Base-by-base conservation (phyloP, 2,113 vertebrate species). In the Thymallus thymallus region DNA sequence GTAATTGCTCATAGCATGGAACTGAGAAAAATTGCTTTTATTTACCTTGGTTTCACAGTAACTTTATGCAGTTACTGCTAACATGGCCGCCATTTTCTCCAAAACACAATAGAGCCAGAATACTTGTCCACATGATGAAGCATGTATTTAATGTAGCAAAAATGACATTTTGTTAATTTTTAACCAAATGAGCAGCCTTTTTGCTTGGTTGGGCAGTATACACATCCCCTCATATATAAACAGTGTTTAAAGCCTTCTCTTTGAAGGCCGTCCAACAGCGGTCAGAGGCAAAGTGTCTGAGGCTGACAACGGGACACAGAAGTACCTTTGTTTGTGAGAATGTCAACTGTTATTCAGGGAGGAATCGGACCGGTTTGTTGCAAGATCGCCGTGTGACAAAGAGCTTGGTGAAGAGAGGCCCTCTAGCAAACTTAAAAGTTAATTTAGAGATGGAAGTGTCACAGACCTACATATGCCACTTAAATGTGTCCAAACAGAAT, bases 321-420 rank as follows among this genome's bases (percentile, higher is more conserved):
- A 79, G 73, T 79, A 75, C 76, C 76, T 76, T 82, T 76, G 70
- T 82, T 69, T 69, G 67, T 71, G 76, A 82, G 66, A 82, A 79
- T 82, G 80, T 82, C 80, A 82, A 76, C 69, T 63, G 62, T 76
- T 82, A 79, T 69, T 71, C 76, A 45, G 67, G 69, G 24, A 69
- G 73, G 75, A 78, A 63, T 70, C 69, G 63, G 78, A 80, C 56
- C 51, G 65, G 58, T 41, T 51, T 56, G 3, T 24, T 22, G 9
- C 41, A 75, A 64, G 69, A 68, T 68, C 16, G 22, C 26, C 4
- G 29, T 71, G 69, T 51, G 68, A 71, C 73, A 60, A 60, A 60
- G n/a, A 22, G n/a, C n/a, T 60, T 22, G 18, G n/a, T 23, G 72
- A 22, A 29, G 41, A 51, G 29, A 75, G 32, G 69, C 55, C 58